phyloP scores from a whole-genome alignment of 1,140 invertebrate genomes.

The Heliconius melpomene region DNA sequence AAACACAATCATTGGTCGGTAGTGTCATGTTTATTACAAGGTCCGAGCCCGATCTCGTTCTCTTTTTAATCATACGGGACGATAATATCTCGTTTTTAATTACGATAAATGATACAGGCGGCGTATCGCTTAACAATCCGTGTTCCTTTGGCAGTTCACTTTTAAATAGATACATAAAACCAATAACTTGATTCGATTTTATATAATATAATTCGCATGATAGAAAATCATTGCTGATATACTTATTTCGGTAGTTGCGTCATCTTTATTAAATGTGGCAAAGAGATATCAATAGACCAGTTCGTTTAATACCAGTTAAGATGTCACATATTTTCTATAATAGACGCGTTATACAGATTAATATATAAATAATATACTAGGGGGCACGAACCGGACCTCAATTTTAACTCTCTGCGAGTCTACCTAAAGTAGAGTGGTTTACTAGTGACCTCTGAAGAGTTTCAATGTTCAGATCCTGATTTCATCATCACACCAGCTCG shows the following conservation, averaged over 20 bases:
- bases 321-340: constrained; percentile 49
- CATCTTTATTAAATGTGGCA: constrained; percentile 60
- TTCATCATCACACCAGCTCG: too few relatives aligned
- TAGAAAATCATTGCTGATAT: constrained; percentile 49
- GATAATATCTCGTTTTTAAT: constrained; percentile 20
- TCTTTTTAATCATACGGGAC: constrained; percentile 19
- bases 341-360: not conserved
- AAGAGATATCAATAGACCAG: constrained; percentile 51
- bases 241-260: constrained; percentile 69
- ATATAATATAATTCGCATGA: not conserved
- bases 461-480: too few relatives aligned
- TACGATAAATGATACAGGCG: constrained; percentile 10
- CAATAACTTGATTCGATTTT: constrained; percentile 6
- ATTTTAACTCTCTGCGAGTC: too few relatives aligned
- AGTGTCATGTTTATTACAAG: constrained; percentile 39
- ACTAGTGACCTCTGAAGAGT: too few relatives aligned
- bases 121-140: constrained; percentile 10
- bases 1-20: constrained; percentile 40
- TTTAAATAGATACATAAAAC: constrained; percentile 8
- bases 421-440: too few relatives aligned
- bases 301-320: constrained; percentile 47
- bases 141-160: constrained; percentile 6
- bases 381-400: too few relatives aligned
- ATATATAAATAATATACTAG: too few relatives aligned
- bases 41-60: constrained; percentile 23